Conservation (phyloP, 2,888 invertebrate genomes). For the Acleris emargana region DNA sequence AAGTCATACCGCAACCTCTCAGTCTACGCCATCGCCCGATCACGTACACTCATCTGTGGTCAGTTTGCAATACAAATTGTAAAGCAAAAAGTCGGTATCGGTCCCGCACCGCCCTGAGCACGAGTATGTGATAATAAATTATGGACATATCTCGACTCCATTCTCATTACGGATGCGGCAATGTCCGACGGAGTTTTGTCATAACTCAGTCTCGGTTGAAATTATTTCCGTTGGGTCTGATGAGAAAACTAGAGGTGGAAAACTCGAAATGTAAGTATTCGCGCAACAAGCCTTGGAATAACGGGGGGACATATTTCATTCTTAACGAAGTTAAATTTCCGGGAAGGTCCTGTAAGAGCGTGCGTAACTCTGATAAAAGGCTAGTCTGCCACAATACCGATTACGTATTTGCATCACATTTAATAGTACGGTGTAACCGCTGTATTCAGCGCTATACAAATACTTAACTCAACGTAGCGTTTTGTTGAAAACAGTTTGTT, state of each 20-base stretch:
- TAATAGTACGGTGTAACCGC: constrained; percentile 36
- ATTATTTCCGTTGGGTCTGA: constrained; percentile 82
- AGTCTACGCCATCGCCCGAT: constrained; percentile 14
- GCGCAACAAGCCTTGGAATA: constrained; percentile 81
- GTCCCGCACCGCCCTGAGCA: constrained; percentile 53
- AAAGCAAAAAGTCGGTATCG: constrained; percentile 64
- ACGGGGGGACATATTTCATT: constrained; percentile 82
- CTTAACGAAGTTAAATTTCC: constrained; percentile 84
- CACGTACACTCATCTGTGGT: constrained; percentile 38
- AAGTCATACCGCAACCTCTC: too few species aligned
- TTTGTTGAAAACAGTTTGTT: too few species aligned
- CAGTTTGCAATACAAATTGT: constrained; percentile 43
- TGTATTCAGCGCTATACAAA: too few species aligned
- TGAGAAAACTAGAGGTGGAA: constrained; percentile 82
- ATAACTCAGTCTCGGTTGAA: constrained; percentile 83
- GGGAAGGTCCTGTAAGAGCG: constrained; percentile 76
- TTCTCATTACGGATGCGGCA: constrained; percentile 83
- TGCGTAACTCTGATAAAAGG: constrained; percentile 81
- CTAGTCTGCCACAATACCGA: constrained; percentile 66
- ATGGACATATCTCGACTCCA: constrained; percentile 78
- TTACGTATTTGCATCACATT: constrained; percentile 59
- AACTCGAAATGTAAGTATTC: constrained; percentile 79
- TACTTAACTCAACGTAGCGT: too few species aligned
- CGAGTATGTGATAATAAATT: constrained; percentile 78
- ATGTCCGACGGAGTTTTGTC: constrained; percentile 83